Evolutionary conservation across 2,888 invertebrate genomes (phyloP).

Genomic region (Phyllotreta cruciferae): DNA sequence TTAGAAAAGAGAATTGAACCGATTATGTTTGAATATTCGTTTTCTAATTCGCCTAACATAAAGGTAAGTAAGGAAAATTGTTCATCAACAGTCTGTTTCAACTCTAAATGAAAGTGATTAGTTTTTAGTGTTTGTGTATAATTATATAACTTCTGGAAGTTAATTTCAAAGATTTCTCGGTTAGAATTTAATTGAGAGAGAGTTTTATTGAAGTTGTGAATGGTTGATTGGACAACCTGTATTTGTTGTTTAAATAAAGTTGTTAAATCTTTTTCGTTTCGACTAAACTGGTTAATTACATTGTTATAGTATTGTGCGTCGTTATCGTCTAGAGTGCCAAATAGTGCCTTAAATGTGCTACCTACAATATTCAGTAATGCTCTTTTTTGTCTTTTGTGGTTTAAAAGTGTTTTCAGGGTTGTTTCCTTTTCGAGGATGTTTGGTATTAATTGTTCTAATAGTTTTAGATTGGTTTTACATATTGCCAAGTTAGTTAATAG

Average conservation of each 20-base stretch:
- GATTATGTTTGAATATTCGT: no score
- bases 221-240: slow-evolving; percentile 14
- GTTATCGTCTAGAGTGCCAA: slow-evolving; percentile 1
- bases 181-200: slow-evolving; percentile 11
- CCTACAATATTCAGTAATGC: slow-evolving; percentile 9
- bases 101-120: slow-evolving; percentile 1
- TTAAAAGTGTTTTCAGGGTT: no score
- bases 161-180: no score
- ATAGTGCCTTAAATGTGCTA: slow-evolving; percentile 5
- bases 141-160: slow-evolving; percentile 14
- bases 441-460: slow-evolving; percentile 3
- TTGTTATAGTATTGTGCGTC: no score
- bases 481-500: slow-evolving; percentile 1
- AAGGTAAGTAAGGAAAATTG: slow-evolving; percentile 18
- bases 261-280: no score
- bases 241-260: no score
- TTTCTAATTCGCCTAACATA: slow-evolving; percentile 6
- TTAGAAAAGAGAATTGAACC: slow-evolving; percentile 11
- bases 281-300: no score
- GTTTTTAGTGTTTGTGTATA: not conserved
- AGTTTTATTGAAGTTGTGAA: slow-evolving; percentile 20
- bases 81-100: slow-evolving; percentile 15
- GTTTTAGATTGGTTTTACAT: slow-evolving; percentile 7
- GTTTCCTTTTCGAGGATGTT: no score
- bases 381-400: no score